Evolutionary conservation across 2,888 invertebrate genomes (phyloP).

Genomic region (Onthophagus sagittarius): DNA sequence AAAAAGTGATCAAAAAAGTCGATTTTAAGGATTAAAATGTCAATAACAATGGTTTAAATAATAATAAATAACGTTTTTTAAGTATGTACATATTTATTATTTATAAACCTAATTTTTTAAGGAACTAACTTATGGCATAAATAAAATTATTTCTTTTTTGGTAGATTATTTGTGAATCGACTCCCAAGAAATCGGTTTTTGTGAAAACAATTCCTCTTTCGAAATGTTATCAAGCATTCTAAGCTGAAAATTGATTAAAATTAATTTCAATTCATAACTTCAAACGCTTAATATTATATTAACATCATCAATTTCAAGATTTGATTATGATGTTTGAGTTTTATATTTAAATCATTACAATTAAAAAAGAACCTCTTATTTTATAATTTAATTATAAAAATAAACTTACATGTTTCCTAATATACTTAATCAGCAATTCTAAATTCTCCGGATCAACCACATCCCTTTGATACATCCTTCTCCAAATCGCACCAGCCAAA

Average conservation of each 20-base stretch:
- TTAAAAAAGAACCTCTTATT: too few relatives aligned
- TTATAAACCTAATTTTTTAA: not conserved
- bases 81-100: not conserved
- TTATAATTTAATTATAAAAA: not conserved
- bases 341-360: too few relatives aligned
- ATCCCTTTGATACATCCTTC: slow-evolving; percentile 68
- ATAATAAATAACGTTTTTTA: not conserved
- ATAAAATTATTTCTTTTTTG: slow-evolving; percentile 54
- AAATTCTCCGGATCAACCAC: slow-evolving; percentile 63
- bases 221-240: slow-evolving; percentile 56
- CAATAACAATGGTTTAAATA: not conserved
- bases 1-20: too few relatives aligned
- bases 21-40: too few relatives aligned
- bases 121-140: not conserved
- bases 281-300: not conserved
- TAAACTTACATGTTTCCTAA: slow-evolving; percentile 67
- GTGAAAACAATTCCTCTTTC: slow-evolving; percentile 55
- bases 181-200: slow-evolving; percentile 38
- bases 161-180: slow-evolving; percentile 34
- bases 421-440: slow-evolving; percentile 69
- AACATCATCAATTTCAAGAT: too few relatives aligned
- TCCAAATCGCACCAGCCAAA: slow-evolving; percentile 82
- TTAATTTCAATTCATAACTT: too few relatives aligned
- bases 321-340: too few relatives aligned
- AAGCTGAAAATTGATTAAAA: slow-evolving; percentile 46